Base-by-base conservation (phyloP, 2,888 invertebrate genomes). In the Digitonthophagus gazella region DNA sequence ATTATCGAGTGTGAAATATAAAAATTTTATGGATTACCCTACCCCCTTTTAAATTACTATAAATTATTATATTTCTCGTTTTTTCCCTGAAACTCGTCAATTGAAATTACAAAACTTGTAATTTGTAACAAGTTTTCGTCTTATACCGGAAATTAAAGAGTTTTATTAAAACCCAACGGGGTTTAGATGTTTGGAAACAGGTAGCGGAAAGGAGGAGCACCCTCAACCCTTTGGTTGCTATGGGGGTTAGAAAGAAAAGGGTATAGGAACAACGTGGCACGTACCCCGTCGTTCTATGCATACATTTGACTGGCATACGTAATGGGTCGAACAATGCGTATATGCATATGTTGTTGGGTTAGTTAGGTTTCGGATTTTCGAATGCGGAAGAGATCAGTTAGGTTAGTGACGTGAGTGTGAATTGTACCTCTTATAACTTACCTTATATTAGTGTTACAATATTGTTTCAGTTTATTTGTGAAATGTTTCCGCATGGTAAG, bases 331-430 rank as follows among this genome's bases (percentile, higher is more conserved):
- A 76, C 77, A 78, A 77, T 77, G 75, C 64, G 44, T 65, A 74
- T 76, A 75, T 79, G 79, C 80, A 80, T 80, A 79, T 78, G n/a
- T n/a, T n/a, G 78, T 77, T 76, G 72, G 73, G 76, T 76, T 76
- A 74, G 78, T 78, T 76, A 75, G 74, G 16, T 20, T 63, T 20
- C 66, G 72, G 69, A 72, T 72, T 70, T 71, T 72, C 75, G 75
- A 75, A 75, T 58, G 56, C 54, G 22, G 65, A 44, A 66, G 66
- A 67, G 74, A 74, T 76, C 61, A 61, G 61, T 61, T 18, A 16
- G 2, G 15, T 16, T 19, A 19, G 61, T 61, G 61, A 61, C 61
- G 61, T 61, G 61, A 1, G 8, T n/a, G 18, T 61, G 61, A 61
- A 16, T 14, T 18, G 61, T 18, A 20, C 61, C n/a, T 16, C 19